Percentiles rank a stretch among this genome's conserved stretches.
These are phyloP conservation scores for Montipora foliosa DNA, from an alignment of 64 coral and sea anemone genomes.

Conservation along the genomic window DNA sequence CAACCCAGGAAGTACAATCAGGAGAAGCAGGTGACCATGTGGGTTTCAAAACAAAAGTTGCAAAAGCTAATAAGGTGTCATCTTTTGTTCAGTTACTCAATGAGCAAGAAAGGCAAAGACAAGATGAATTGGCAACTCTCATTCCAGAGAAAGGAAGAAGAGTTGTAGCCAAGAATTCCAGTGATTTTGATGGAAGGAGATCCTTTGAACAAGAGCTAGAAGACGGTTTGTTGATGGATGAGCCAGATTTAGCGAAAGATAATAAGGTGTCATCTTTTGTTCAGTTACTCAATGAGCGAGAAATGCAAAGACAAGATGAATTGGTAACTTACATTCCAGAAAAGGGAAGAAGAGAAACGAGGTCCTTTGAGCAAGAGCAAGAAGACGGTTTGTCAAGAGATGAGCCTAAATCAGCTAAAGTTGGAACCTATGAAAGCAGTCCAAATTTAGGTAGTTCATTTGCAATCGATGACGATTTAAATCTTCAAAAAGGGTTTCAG, in stretches of 20 bases:
- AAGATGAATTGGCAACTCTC: background rate
- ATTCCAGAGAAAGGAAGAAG: background rate
- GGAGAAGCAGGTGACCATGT: background rate
- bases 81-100: conserved; percentile 43
- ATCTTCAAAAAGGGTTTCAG: background rate
- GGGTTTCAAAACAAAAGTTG: conserved; percentile 22
- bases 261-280: conserved; percentile 43
- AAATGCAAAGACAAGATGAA: conserved; percentile 37
- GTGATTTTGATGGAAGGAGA: conserved; percentile 64
- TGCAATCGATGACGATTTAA: background rate
- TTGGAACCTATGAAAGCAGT: background rate
- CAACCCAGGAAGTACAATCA: conserved; percentile 3
- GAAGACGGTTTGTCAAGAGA: conserved; percentile 65
- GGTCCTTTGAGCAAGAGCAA: conserved; percentile 74
- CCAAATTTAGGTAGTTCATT: background rate
- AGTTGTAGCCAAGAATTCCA: conserved; percentile 56
- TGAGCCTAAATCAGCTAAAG: background rate
- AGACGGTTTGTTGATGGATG: conserved; percentile 63
- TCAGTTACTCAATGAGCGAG: conserved; percentile 31
- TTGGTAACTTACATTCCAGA: background rate
- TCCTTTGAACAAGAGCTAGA: conserved; percentile 74
- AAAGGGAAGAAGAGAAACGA: conserved; percentile 21
- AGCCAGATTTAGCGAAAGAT: background rate
- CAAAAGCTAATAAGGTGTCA: conserved; percentile 16
- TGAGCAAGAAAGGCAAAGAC: conserved; percentile 45